These are phyloP conservation scores for Trogon melanurus DNA, from an alignment of 2,113 vertebrate species.

Conservation along the genomic window DNA sequence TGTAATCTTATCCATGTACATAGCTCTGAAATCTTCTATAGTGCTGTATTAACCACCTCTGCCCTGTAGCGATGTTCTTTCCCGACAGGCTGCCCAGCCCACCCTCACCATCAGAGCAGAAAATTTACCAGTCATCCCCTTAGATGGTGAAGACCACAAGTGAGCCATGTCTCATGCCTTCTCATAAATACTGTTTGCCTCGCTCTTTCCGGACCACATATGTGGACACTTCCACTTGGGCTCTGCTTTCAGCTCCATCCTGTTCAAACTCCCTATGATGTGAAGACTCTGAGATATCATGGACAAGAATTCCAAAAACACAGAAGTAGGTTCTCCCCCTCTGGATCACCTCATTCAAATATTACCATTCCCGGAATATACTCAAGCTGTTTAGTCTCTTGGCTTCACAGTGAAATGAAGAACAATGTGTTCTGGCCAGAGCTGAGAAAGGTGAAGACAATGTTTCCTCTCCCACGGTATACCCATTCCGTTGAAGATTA, in stretches of 20 bases:
- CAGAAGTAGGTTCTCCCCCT: neutral
- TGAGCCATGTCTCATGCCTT: neutral
- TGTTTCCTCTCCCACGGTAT: neutral
- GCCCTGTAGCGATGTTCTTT: neutral
- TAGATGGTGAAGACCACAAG: neutral
- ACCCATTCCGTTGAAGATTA: neutral
- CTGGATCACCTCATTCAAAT: neutral
- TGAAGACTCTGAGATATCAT: neutral
- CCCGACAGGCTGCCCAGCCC: neutral
- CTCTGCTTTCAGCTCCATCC: neutral
- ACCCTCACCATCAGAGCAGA: neutral
- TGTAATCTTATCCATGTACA: fast-evolving
- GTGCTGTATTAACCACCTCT: neutral
- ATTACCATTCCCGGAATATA: neutral
- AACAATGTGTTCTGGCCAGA: neutral
- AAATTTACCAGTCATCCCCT: neutral
- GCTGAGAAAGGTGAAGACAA: neutral
- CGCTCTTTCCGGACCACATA: neutral
- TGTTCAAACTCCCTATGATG: neutral
- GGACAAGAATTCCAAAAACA: neutral
- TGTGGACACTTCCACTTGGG: too few species aligned
- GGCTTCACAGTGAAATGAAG: neutral
- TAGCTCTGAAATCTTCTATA: neutral
- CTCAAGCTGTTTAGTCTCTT: neutral
- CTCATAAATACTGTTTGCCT: neutral